Conservation (phyloP, 2,113 vertebrate species). For the Pimephales promelas region DNA sequence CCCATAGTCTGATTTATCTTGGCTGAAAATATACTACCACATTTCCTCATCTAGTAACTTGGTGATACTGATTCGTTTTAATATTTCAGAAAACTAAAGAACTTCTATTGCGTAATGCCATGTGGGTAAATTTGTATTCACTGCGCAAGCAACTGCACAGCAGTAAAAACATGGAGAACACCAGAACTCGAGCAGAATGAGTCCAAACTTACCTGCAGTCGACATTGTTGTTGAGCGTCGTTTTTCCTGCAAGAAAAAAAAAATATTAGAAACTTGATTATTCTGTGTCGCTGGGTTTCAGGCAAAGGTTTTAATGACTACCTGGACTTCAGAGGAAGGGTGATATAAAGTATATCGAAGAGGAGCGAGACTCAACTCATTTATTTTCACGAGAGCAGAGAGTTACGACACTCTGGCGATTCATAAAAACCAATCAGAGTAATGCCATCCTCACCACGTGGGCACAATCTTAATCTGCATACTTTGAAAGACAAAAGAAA, state of each 20-base stretch:
- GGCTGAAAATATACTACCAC: neutral
- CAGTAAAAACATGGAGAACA: neutral
- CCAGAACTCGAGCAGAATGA: neutral
- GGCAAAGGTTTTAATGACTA: neutral
- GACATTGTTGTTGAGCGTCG: constrained; percentile 61
- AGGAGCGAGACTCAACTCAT: neutral
- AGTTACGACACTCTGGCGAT: constrained; percentile 50
- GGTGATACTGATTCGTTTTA: neutral
- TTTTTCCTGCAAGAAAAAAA: constrained; percentile 64
- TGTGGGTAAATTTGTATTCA: neutral
- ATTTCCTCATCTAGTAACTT: neutral
- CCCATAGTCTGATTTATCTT: neutral
- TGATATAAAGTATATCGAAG: neutral
- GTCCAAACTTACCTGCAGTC: constrained; percentile 62
- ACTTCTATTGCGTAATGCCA: neutral
- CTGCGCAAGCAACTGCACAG: constrained; percentile 1
- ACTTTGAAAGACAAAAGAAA: neutral
- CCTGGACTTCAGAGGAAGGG: neutral
- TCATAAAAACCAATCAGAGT: constrained; percentile 59
- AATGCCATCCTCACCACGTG: constrained; percentile 57
- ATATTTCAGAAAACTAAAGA: neutral
- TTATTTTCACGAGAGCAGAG: constrained; percentile 3
- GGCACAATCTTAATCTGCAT: neutral
- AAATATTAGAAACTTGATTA: constrained; percentile 27
- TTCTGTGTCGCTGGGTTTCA: neutral